Evolutionary conservation across 2,113 vertebrate species (phyloP).

Genomic region (Speoplatyrhinus poulsoni): DNA sequence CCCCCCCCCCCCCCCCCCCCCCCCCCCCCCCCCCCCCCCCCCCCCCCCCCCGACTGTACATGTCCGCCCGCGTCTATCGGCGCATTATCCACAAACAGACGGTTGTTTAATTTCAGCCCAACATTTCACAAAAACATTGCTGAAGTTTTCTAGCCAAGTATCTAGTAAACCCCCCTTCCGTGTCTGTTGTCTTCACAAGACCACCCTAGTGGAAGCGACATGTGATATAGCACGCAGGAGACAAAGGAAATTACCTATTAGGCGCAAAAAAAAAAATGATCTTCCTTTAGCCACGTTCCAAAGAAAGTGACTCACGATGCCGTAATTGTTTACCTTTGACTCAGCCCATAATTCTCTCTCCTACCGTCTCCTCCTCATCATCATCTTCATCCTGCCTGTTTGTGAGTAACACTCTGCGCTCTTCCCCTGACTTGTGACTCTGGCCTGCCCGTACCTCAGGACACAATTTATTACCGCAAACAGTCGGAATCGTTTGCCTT

Average conservation of each 20-base stretch:
- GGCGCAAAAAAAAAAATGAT: conserved; percentile 66
- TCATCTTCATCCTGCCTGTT: conserved; percentile 35
- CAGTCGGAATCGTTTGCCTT: too few relatives aligned
- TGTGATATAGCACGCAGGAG: conserved; percentile 67
- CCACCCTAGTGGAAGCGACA: conserved; percentile 64
- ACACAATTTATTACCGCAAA: too few relatives aligned
- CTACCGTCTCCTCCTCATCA: conserved; percentile 22
- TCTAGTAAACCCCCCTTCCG: conserved; percentile 23
- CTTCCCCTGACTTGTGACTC: conserved; percentile 7
- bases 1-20: too few relatives aligned
- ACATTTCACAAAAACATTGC: conserved; percentile 43
- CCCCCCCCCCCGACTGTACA: conserved; percentile 37
- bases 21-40: too few relatives aligned
- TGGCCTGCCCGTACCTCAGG: not conserved
- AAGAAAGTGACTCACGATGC: conserved; percentile 78
- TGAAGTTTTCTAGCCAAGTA: conserved; percentile 54
- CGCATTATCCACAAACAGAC: conserved; percentile 55
- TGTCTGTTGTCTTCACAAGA: conserved; percentile 32
- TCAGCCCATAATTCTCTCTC: conserved; percentile 64
- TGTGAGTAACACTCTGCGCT: conserved; percentile 61
- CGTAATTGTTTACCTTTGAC: conserved; percentile 82
- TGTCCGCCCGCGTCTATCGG: conserved; percentile 50
- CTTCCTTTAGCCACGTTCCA: conserved; percentile 68
- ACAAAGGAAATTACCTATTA: conserved; percentile 79
- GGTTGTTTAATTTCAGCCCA: conserved; percentile 62